These are phyloP conservation scores for Chaetura pelagica DNA, from an alignment of 2,113 vertebrate genomes.

Conservation along the genomic window DNA sequence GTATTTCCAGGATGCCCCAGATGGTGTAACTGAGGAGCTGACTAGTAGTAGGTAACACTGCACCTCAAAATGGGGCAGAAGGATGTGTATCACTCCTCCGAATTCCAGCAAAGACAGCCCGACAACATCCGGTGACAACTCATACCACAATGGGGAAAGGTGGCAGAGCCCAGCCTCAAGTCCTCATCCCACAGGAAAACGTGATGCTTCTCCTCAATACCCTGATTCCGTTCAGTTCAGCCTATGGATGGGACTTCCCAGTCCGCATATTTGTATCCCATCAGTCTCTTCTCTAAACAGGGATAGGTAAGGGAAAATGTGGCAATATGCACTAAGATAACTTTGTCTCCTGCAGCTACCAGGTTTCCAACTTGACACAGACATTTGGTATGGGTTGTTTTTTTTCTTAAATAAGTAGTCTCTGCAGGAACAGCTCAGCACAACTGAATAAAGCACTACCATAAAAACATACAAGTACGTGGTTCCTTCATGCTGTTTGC, in stretches of 20 bases:
- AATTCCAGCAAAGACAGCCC: rapidly evolving
- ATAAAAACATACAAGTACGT: rapidly evolving
- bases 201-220: rapidly evolving
- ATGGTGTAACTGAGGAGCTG: rapidly evolving
- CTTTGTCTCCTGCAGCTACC: not conserved
- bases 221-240: rapidly evolving
- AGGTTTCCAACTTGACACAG: not conserved
- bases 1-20: not conserved
- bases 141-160: rapidly evolving
- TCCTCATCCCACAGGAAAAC: rapidly evolving
- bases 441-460: not conserved
- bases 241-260: rapidly evolving
- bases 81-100: not conserved
- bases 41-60: rapidly evolving
- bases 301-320: rapidly evolving
- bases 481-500: rapidly evolving
- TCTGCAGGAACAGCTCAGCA: not conserved
- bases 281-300: rapidly evolving
- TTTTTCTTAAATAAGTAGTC: not conserved
- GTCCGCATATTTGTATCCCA: rapidly evolving
- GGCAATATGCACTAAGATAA: rapidly evolving
- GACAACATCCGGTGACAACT: too few relatives aligned
- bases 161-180: rapidly evolving
- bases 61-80: not conserved
- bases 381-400: rapidly evolving